These are phyloP conservation scores for Drosophila leontia DNA, from an alignment of 1,140 invertebrate species.

Conservation along the genomic window DNA sequence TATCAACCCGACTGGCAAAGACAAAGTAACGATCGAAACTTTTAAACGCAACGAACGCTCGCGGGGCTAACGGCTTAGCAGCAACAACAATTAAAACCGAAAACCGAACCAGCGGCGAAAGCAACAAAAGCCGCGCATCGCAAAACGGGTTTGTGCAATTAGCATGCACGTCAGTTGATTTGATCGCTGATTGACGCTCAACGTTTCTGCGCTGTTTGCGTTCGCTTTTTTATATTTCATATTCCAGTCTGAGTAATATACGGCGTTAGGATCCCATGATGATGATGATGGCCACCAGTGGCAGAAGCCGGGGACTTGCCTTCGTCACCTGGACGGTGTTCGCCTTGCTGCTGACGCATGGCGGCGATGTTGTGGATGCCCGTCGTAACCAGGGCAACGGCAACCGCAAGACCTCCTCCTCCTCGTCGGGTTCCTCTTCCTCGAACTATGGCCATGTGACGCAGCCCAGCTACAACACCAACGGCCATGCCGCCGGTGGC, in stretches of 20 bases:
- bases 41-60: slow-evolving; percentile 13
- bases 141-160: slow-evolving; percentile 73
- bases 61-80: slow-evolving; percentile 4
- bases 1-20: not conserved
- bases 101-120: slow-evolving; percentile 10
- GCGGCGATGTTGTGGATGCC: slow-evolving; percentile 61
- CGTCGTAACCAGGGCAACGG: slow-evolving; percentile 66
- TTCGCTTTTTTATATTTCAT: not conserved
- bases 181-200: slow-evolving; percentile 21
- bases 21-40: slow-evolving; percentile 11
- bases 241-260: not conserved
- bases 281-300: slow-evolving; percentile 26
- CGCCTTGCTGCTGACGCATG: slow-evolving; percentile 62
- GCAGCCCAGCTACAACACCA: slow-evolving; percentile 62
- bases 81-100: slow-evolving; percentile 13
- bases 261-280: not conserved
- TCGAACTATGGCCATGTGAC: slow-evolving; percentile 78
- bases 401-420: slow-evolving; percentile 62
- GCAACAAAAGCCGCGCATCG: slow-evolving; percentile 8
- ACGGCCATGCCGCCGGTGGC: slow-evolving; percentile 47
- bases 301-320: slow-evolving; percentile 40
- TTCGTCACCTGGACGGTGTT: slow-evolving; percentile 49
- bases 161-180: slow-evolving; percentile 53
- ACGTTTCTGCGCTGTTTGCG: slow-evolving; percentile 3
- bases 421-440: slow-evolving; percentile 75